Percentiles rank a stretch among this genome's conserved stretches.
Evolutionary conservation across 1,140 invertebrate genomes (phyloP).

Genomic region (Drosophila kikkawai): DNA sequence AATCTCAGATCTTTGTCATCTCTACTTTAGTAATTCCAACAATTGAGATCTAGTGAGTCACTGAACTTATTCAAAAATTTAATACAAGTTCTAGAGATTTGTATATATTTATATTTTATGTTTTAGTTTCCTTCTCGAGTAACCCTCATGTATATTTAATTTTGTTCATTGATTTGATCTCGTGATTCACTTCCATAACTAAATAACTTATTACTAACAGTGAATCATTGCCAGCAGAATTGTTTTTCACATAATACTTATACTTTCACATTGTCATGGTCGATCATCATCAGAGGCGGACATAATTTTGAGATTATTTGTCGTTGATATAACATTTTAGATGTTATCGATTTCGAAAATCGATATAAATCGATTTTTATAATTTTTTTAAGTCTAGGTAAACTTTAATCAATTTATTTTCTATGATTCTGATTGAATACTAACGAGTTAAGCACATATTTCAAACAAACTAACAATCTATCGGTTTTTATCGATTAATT

Average conservation of each 20-base stretch:
- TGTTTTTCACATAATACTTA: not conserved
- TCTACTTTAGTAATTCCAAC: not conserved
- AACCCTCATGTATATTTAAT: slow-evolving; percentile 11
- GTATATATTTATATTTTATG: not conserved
- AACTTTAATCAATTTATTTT: too few relatives aligned
- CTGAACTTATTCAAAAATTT: not conserved
- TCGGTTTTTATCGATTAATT: too few relatives aligned
- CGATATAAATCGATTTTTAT: too few relatives aligned
- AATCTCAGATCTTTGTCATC: not conserved
- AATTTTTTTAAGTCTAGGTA: too few relatives aligned
- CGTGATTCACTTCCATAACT: slow-evolving; percentile 9
- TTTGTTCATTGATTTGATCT: not conserved
- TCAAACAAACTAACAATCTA: too few relatives aligned
- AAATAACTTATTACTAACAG: not conserved
- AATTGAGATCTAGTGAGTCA: not conserved
- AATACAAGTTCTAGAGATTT: not conserved
- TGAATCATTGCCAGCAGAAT: slow-evolving; percentile 13
- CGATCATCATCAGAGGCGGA: not conserved
- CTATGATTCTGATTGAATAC: too few relatives aligned
- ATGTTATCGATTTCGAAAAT: too few relatives aligned
- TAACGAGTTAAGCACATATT: too few relatives aligned
- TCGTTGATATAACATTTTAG: too few relatives aligned
- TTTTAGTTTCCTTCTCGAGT: not conserved
- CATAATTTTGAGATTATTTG: not conserved
- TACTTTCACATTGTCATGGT: not conserved